Evolutionary conservation across 2,113 vertebrate species (phyloP).

Genomic region (Gorsachius goisagi): DNA sequence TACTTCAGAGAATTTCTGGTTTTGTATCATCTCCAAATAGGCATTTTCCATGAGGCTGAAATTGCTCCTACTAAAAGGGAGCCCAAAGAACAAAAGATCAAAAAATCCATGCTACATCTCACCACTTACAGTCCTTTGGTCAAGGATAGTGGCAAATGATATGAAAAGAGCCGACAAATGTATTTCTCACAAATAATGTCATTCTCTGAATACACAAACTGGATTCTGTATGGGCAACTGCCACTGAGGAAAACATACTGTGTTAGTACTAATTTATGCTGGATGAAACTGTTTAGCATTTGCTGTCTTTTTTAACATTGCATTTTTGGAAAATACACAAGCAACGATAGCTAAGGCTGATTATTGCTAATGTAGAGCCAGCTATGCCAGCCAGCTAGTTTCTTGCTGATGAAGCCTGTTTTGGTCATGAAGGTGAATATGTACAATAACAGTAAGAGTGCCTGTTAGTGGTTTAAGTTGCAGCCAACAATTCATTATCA

Average conservation of each 20-base stretch:
- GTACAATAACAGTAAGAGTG: neutral
- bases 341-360: neutral
- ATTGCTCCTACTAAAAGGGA: neutral
- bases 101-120: neutral
- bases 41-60: neutral
- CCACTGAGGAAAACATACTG: neutral
- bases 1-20: neutral
- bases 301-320: neutral
- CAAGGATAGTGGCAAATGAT: neutral
- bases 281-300: neutral
- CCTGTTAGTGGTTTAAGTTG: neutral
- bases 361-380: neutral
- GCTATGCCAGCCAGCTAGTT: neutral
- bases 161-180: neutral
- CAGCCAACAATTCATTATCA: neutral
- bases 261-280: neutral
- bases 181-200: neutral
- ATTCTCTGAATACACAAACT: neutral
- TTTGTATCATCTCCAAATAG: neutral
- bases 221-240: neutral
- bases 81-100: neutral
- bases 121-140: neutral
- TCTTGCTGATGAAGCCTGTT: neutral
- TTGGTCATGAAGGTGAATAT: neutral
- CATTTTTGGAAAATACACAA: neutral